Conservation (phyloP, 1,140 invertebrate species). For the Calliphora vicina region DNA sequence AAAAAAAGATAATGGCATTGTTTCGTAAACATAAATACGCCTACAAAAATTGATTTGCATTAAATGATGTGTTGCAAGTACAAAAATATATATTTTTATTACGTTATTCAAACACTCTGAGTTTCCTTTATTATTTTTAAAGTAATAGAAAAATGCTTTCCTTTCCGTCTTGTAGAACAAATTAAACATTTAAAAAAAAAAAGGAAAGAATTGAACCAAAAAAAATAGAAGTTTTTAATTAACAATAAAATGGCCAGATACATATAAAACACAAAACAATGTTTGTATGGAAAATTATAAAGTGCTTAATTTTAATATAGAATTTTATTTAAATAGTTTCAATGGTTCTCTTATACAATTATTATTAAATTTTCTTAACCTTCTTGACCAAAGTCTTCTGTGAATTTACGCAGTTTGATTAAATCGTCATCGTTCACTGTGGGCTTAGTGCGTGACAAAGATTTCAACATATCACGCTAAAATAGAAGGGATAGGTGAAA, state of each 20-base stretch:
- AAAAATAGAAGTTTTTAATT: neutral
- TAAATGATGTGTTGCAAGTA: neutral
- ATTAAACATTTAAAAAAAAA: neutral
- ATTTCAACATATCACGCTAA: conserved; percentile 93
- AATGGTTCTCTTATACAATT: neutral
- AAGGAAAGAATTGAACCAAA: neutral
- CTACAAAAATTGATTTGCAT: neutral
- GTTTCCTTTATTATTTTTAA: neutral
- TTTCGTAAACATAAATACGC: neutral
- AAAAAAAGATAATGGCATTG: neutral
- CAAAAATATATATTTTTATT: neutral
- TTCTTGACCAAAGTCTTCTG: conserved; percentile 98
- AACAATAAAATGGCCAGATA: neutral
- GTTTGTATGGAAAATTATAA: conserved; percentile 1
- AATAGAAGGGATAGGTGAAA: neutral
- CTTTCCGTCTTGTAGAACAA: neutral
- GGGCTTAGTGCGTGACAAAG: conserved; percentile 92
- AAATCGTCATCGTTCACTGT: conserved; percentile 98
- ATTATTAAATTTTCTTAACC: conserved; percentile 69
- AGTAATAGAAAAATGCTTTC: neutral
- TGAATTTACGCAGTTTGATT: conserved; percentile 94
- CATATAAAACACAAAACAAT: neutral
- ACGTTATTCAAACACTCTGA: neutral
- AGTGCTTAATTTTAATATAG: conserved; percentile 32
- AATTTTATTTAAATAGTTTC: conserved; percentile 36